Evolutionary conservation across 2,888 invertebrate species (phyloP), one percentile per base, ranked within the genome.

Genomic region (Drosophila mayaguana): DNA sequence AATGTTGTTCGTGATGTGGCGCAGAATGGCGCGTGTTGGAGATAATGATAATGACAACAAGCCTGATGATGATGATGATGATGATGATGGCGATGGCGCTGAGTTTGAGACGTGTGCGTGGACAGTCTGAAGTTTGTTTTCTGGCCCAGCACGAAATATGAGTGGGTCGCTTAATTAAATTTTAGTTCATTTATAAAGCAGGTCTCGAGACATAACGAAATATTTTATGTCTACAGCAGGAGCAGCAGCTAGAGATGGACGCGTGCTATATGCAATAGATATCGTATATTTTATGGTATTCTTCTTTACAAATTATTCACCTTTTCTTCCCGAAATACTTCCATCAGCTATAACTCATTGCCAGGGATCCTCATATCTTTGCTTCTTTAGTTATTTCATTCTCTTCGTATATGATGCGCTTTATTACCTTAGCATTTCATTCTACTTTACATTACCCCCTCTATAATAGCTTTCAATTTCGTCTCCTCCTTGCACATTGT

Each of bases 131-230:
- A 62, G 69, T 59, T 54, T 78, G 69, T 43, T 53, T 53, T 22
- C 50, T 63, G 78, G 80, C 56, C 59, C 61, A 69, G 43, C 18
- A 79, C 83, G 78, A 85, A 88, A 88, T 81, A 88, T 89, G 77
- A 78, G 74, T 69, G 70, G 67, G 69, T 57, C 63, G 80, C 84
- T 88, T 89, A 90, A 90, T 90, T 90, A 90, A 89, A 90, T 89
- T 90, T 84, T 51, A 86, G 80, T 86, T 89, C 83, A 90, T 90
- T 90, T 90, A 81, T 75, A 81, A 80, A 75, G 75, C 80, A 72
- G 71, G 69, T 75, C 68, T 57, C 32, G 25, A 48, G 46, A 14
- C 38, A 59, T n/a, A 50, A 61, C 32, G n/a, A 61, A 61, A 60
- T 32, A 25, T 38, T 45, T 12, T 2, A 11, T 55, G 28, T 43